These are phyloP conservation scores for Dicyrtomina minuta DNA, from an alignment of 2,888 invertebrate species.

Conservation along the genomic window DNA sequence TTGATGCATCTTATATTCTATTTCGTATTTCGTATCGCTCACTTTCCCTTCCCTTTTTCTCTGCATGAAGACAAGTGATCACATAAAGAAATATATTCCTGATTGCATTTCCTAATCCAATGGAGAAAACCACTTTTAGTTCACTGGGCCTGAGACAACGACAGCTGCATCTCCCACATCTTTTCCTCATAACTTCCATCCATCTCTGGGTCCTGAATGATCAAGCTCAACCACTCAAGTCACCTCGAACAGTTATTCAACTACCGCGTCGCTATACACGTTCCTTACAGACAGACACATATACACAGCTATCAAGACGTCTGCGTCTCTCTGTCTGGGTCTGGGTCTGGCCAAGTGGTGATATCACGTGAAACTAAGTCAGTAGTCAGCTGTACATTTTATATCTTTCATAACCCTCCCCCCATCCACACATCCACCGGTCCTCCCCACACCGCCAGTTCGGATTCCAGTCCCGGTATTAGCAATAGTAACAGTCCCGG, in stretches of 20 bases:
- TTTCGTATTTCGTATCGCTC: not conserved
- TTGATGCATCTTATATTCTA: constrained; percentile 12
- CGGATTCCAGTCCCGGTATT: too few species aligned
- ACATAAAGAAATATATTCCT: constrained; percentile 27
- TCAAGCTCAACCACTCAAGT: constrained; percentile 3
- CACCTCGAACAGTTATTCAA: too few species aligned
- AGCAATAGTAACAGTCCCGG: too few species aligned
- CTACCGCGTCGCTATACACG: too few species aligned
- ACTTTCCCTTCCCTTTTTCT: not conserved
- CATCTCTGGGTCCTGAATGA: not conserved
- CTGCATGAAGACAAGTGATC: too few species aligned
- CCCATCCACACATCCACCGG: not conserved
- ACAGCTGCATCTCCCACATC: constrained; percentile 43
- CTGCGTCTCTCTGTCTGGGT: too few species aligned
- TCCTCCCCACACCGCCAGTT: too few species aligned
- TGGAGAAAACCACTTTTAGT: constrained; percentile 45
- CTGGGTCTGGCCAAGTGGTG: too few species aligned
- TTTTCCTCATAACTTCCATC: constrained; percentile 34
- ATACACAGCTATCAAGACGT: too few species aligned
- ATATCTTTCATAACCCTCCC: not conserved
- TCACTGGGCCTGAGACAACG: constrained; percentile 39
- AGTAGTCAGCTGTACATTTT: too few species aligned
- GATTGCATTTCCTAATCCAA: constrained; percentile 50
- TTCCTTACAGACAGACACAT: too few species aligned
- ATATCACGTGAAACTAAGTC: too few species aligned